Evolutionary conservation across 2,113 vertebrate species (phyloP).

Genomic region (Cyphotilapia sp.): DNA sequence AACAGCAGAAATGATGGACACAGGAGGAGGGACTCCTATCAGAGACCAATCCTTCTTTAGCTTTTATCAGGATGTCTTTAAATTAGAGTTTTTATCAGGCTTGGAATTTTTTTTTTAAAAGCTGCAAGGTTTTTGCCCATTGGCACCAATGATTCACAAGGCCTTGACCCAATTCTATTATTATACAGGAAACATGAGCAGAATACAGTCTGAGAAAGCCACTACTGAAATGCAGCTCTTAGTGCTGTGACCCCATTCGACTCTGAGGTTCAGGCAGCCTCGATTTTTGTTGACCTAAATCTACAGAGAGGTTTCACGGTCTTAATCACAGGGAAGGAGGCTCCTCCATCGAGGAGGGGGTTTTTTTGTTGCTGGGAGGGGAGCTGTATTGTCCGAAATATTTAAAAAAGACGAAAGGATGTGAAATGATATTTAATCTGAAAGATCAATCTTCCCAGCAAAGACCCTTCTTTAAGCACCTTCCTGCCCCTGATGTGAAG

Average conservation of each 20-base stretch:
- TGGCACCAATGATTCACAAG: slow-evolving; percentile 51
- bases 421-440: background rate
- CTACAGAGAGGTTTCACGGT: background rate
- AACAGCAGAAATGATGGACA: background rate
- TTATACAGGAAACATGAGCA: slow-evolving; percentile 24
- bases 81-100: background rate
- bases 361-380: background rate
- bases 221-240: slow-evolving; percentile 16
- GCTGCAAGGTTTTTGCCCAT: slow-evolving; percentile 27
- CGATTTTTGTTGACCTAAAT: slow-evolving; percentile 14
- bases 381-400: background rate
- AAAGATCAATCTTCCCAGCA: background rate
- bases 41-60: background rate
- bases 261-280: background rate
- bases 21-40: background rate
- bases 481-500: background rate
- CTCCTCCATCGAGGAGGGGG: background rate
- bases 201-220: background rate
- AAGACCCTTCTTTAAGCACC: background rate
- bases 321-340: background rate
- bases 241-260: slow-evolving; percentile 4
- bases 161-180: slow-evolving; percentile 58
- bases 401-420: background rate
- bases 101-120: background rate
- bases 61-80: background rate